Percentiles rank a stretch among this genome's conserved stretches.
phyloP scores from a whole-genome alignment of 2,888 invertebrate species.

The Orthosia gracilis region DNA sequence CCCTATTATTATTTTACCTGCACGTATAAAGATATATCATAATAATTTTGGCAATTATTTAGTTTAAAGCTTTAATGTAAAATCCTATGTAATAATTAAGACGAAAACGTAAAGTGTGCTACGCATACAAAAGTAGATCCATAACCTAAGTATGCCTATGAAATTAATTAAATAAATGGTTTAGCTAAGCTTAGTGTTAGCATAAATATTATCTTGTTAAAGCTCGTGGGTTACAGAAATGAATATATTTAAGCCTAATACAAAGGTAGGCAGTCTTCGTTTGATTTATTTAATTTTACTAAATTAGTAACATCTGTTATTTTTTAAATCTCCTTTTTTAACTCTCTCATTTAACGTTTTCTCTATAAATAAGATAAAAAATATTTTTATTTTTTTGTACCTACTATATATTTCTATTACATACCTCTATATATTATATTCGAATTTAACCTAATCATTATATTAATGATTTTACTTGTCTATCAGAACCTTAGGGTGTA shows the following conservation, averaged over 20 bases:
- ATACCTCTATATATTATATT: no score
- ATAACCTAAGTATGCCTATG: constrained; percentile 8
- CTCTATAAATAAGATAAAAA: neutral
- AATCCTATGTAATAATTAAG: neutral
- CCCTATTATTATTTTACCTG: neutral
- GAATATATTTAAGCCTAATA: constrained; percentile 19
- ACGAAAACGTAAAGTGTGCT: constrained; percentile 7
- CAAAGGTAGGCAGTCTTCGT: neutral
- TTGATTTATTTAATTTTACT: constrained; percentile 2
- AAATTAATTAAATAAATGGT: constrained; percentile 31
- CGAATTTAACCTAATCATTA: no score
- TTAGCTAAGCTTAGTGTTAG: constrained; percentile 10
- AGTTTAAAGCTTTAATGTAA: neutral
- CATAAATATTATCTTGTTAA: constrained; percentile 32
- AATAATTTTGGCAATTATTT: neutral
- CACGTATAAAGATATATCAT: neutral
- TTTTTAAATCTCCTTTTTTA: constrained; percentile 9
- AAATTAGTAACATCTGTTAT: constrained; percentile 14
- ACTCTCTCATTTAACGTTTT: neutral
- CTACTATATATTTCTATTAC: no score
- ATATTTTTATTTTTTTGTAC: no score
- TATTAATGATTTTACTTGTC: no score
- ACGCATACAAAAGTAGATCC: constrained; percentile 26
- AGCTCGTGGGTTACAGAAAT: constrained; percentile 13
- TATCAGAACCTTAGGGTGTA: no score